Base-by-base conservation (phyloP, 2,113 vertebrate genomes). In the Turdus rufiventris region DNA sequence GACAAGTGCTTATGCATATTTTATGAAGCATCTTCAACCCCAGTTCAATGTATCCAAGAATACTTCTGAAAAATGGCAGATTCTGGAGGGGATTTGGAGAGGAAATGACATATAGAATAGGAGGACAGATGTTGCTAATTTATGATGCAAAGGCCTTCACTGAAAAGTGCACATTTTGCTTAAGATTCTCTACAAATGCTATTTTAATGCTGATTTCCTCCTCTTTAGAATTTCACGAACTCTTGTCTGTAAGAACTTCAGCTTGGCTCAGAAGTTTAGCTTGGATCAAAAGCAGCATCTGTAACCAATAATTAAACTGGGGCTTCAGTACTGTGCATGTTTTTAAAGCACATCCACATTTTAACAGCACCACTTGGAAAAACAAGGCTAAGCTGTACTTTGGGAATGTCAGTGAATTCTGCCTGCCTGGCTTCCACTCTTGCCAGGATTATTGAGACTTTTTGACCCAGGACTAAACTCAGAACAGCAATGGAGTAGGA, bases 171-270 rank as follows among this genome's bases (percentile, higher is more conserved):
- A 94, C 83, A 95, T 94, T 94, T 94, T 96, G 83, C 94, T 96
- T 95, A 93, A 95, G 95, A 95, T 95, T 96, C 94, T 93, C 75
- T 68, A 96, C 79, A 88, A 95, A 93, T 4, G 56, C 65, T 96
- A 96, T 94, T 96, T 94, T 94, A 96, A 96, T 96, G 93, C 92
- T 94, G 94, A 96, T 97, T 97, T 96, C 93, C 89, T 94, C 78
- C 90, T 93, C 94, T 97, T 94, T 77, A 96, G 94, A 94, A 97
- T 95, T 94, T 95, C 85, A 94, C 82, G 53, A 96, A 96, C 93
- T 90, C 89, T 86, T 68, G 68, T 93, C 90, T 91, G 45, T 61
- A 91, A 95, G 92, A 97, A 97, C 92, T 95, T 94, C 91, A 96
- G 93, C 88, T 96, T 94, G 92, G 95, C 88, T 93, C 92, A 93